Conservation (phyloP, 2,888 invertebrate species). For the Leptinotarsa juncta region DNA sequence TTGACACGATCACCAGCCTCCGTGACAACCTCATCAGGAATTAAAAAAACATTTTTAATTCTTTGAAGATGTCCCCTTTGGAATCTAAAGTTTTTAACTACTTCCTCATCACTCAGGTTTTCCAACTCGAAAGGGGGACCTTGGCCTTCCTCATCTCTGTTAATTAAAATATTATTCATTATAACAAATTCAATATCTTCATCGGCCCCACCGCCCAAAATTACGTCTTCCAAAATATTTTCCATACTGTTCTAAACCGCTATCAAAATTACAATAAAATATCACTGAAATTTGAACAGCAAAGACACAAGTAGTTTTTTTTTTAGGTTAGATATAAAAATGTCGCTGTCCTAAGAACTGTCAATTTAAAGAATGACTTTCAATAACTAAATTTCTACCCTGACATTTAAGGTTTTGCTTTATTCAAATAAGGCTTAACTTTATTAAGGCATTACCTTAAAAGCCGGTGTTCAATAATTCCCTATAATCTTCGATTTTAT, state of each 20-base stretch:
- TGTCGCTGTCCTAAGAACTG: not conserved
- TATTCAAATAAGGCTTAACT: too few species aligned
- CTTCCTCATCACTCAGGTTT: not conserved
- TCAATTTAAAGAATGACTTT: not conserved
- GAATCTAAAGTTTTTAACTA: not conserved
- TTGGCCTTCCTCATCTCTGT: conserved; percentile 14
- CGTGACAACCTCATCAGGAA: conserved; percentile 9
- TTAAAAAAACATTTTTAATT: conserved; percentile 11
- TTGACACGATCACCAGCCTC: not conserved
- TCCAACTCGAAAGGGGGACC: conserved; percentile 3
- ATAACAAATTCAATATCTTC: too few species aligned
- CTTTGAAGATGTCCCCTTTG: not conserved
- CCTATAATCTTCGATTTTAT: too few species aligned
- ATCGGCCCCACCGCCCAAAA: too few species aligned
- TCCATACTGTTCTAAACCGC: too few species aligned
- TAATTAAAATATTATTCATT: not conserved
- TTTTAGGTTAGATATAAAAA: not conserved
- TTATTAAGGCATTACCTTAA: too few species aligned
- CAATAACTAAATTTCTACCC: too few species aligned
- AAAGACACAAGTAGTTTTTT: not conserved
- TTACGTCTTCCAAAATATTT: too few species aligned
- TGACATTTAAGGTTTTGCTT: too few species aligned
- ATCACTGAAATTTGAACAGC: conserved; percentile 1
- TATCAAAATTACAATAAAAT: not conserved
- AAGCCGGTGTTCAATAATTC: too few species aligned